A percentile compares a stretch with the other conserved stretches of the same genome.
Evolutionary conservation across 1,140 invertebrate species (phyloP).

Genomic region (Drosophila sp.): DNA sequence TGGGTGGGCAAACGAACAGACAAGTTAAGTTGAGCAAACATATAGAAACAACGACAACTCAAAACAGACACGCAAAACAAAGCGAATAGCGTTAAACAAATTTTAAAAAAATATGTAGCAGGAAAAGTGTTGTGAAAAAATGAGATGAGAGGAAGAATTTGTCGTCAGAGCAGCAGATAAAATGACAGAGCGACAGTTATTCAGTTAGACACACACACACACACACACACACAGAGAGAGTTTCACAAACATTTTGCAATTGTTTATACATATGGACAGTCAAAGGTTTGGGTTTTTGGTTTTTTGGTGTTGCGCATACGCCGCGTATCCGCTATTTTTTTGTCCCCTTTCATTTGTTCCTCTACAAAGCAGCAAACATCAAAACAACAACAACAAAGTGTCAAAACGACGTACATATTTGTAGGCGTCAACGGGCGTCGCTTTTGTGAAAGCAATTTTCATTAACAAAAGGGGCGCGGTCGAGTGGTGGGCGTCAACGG

Average conservation of each 20-base stretch:
- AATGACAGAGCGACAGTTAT: slow-evolving; percentile 32
- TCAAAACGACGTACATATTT: slow-evolving; percentile 57
- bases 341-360: slow-evolving; percentile 29
- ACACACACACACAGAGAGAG: slow-evolving; percentile 11
- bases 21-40: slow-evolving; percentile 39
- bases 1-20: slow-evolving; percentile 33
- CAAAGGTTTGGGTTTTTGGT: slow-evolving; percentile 8
- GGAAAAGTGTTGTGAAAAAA: slow-evolving; percentile 17
- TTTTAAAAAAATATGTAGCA: not conserved
- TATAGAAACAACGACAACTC: slow-evolving; percentile 11
- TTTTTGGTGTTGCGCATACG: slow-evolving; percentile 40
- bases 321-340: slow-evolving; percentile 33
- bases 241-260: slow-evolving; percentile 10
- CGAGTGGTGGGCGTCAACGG: slow-evolving; percentile 27
- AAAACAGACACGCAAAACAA: slow-evolving; percentile 15
- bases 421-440: slow-evolving; percentile 57
- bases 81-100: not conserved
- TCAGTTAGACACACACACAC: slow-evolving; percentile 28
- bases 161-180: slow-evolving; percentile 35
- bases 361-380: slow-evolving; percentile 34
- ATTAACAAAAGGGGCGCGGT: slow-evolving; percentile 53
- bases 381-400: slow-evolving; percentile 38
- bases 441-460: slow-evolving; percentile 64
- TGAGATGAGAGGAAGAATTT: slow-evolving; percentile 40
- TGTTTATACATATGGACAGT: slow-evolving; percentile 32